Conservation (phyloP, 2,113 vertebrate species). For the Corythoichthys haematopterus region DNA sequence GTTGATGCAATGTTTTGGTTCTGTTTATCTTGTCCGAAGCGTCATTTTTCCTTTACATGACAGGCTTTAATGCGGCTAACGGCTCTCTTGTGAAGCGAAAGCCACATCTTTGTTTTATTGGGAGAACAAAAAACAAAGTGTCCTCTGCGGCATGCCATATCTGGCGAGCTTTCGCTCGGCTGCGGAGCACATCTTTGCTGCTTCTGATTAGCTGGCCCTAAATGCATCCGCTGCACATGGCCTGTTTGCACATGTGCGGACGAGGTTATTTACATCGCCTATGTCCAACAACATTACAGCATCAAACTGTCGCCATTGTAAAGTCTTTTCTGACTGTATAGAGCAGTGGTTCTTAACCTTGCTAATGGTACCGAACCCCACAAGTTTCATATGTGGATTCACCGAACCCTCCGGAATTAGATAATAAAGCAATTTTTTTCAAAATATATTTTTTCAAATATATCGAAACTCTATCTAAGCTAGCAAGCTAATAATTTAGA, state of each 20-base stretch:
- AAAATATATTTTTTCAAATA: too few relatives aligned
- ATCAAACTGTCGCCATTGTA: not conserved
- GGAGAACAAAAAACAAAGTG: slow-evolving; percentile 1
- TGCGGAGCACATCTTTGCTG: not conserved
- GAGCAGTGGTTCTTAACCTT: too few relatives aligned
- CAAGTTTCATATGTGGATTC: too few relatives aligned
- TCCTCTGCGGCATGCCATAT: not conserved
- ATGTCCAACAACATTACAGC: not conserved
- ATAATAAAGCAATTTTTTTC: too few relatives aligned
- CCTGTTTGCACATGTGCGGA: not conserved
- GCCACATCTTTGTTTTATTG: not conserved
- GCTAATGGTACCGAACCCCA: too few relatives aligned
- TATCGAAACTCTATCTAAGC: too few relatives aligned
- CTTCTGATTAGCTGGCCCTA: not conserved
- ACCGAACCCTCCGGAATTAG: not conserved
- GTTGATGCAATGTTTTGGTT: not conserved
- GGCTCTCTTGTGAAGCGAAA: not conserved
- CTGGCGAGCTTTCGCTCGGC: not conserved
- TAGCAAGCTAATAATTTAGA: too few relatives aligned
- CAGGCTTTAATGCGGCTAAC: not conserved
- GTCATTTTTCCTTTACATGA: not conserved
- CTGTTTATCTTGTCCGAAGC: not conserved
- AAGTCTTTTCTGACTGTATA: not conserved
- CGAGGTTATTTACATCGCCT: not conserved
- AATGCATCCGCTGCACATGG: not conserved